phyloP scores from a whole-genome alignment of 2,888 invertebrate genomes.

The Synanthedon vespiformis region DNA sequence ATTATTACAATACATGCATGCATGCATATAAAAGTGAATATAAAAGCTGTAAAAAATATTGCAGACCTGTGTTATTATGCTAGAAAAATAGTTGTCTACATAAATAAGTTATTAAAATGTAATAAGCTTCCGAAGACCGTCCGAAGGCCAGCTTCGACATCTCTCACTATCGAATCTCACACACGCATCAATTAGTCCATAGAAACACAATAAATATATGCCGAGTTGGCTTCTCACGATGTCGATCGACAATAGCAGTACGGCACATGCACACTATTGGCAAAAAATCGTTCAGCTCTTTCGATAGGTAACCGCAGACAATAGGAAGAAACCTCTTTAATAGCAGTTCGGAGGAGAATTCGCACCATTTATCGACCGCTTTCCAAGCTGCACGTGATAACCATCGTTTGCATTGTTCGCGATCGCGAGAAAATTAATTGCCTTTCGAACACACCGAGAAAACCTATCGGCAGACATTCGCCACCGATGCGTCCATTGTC shows the following conservation, averaged over 20 bases:
- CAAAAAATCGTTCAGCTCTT: slow-evolving; percentile 37
- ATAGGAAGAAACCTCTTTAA: slow-evolving; percentile 60
- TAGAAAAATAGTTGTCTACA: background rate
- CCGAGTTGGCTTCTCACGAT: background rate
- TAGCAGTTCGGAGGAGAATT: slow-evolving; percentile 42
- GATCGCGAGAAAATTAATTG: slow-evolving; percentile 60
- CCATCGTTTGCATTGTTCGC: slow-evolving; percentile 64
- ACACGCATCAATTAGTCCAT: too few relatives aligned
- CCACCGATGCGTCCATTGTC: background rate
- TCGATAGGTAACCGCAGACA: slow-evolving; percentile 36
- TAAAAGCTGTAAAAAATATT: too few relatives aligned
- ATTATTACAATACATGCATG: slow-evolving; percentile 5
- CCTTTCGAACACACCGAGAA: slow-evolving; percentile 40
- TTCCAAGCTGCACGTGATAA: slow-evolving; percentile 52
- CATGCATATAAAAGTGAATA: slow-evolving; percentile 7
- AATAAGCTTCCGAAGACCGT: too few relatives aligned
- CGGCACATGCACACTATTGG: slow-evolving; percentile 2
- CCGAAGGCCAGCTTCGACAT: too few relatives aligned
- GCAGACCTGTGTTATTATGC: background rate
- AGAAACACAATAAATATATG: background rate
- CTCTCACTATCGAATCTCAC: too few relatives aligned
- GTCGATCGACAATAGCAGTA: background rate
- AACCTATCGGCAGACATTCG: slow-evolving; percentile 23
- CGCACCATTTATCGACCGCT: slow-evolving; percentile 43
- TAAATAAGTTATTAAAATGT: background rate